A percentile compares a stretch with the other conserved stretches of the same genome.
Evolutionary conservation across 2,797 vertebrate species (phyloP).

Genomic region (Tachyglossus aculeatus): DNA sequence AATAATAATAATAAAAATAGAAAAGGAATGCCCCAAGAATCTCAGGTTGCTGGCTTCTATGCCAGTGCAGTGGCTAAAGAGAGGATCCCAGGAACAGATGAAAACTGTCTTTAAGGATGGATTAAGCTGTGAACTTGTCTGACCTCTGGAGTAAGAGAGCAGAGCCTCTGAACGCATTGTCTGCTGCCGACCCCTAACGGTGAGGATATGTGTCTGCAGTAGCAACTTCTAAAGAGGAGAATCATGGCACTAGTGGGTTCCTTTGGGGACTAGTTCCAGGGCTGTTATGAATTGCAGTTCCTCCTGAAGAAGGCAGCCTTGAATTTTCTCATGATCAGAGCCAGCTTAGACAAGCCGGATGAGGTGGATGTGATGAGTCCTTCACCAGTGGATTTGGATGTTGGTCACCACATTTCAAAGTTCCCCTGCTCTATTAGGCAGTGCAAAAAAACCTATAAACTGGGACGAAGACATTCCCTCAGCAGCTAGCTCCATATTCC

Average conservation of each 20-base stretch:
- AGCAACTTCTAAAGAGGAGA: constrained; percentile 22
- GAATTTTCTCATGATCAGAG: constrained; percentile 61
- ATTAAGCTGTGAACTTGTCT: constrained; percentile 1
- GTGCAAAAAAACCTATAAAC: neutral
- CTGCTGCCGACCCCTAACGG: constrained; percentile 81
- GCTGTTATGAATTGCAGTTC: constrained; percentile 65
- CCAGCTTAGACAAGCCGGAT: constrained; percentile 48
- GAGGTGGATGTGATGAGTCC: constrained; percentile 62
- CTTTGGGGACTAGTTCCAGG: constrained; percentile 67
- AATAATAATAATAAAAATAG: too few relatives aligned
- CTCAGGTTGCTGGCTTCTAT: neutral
- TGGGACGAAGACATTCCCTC: neutral
- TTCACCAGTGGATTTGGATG: constrained; percentile 45
- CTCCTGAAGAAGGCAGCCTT: constrained; percentile 74
- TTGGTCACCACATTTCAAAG: constrained; percentile 10
- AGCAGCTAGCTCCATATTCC: neutral
- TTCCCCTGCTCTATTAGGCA: neutral
- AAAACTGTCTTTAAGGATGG: neutral
- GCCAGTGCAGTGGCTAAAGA: neutral
- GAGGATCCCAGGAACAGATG: neutral
- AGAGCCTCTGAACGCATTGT: constrained; percentile 14
- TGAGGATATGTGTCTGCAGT: neutral
- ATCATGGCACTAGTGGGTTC: constrained; percentile 71
- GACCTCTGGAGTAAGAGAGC: neutral
- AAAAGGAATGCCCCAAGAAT: neutral